Conservation (phyloP, 23 tunicate species). For the Aplidium turbinatum region DNA sequence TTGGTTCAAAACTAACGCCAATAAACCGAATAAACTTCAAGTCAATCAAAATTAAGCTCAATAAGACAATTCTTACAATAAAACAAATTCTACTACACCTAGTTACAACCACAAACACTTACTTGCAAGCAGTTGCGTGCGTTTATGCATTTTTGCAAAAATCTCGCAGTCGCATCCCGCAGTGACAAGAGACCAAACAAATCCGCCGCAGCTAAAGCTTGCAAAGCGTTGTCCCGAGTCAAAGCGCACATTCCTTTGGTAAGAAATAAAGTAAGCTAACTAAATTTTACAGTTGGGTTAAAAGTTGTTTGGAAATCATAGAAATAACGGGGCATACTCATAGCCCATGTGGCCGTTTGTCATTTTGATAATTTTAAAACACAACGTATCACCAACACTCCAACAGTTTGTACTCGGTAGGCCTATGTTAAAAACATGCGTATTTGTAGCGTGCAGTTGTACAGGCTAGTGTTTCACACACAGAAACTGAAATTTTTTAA, state of each 20-base stretch:
- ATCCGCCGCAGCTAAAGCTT: constrained; percentile 63
- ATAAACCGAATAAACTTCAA: no score
- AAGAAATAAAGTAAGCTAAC: not conserved
- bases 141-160: constrained; percentile 49
- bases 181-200: constrained; percentile 60
- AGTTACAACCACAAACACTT: not conserved
- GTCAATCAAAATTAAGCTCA: not conserved
- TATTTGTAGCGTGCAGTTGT: no score
- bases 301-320: no score
- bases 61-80: not conserved
- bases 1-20: no score
- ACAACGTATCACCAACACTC: no score
- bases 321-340: no score
- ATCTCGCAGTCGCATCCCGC: constrained; percentile 64
- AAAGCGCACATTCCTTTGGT: constrained; percentile 62
- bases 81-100: not conserved
- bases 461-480: no score
- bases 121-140: constrained; percentile 64
- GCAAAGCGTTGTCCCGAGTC: constrained; percentile 45
- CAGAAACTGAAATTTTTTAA: no score
- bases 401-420: no score
- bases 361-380: no score
- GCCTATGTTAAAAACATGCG: no score
- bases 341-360: no score
- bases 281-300: not conserved